Evolutionary conservation across 1,140 invertebrate genomes (phyloP), one percentile per base, ranked within the genome.

Genomic region (Watersipora subatra): DNA sequence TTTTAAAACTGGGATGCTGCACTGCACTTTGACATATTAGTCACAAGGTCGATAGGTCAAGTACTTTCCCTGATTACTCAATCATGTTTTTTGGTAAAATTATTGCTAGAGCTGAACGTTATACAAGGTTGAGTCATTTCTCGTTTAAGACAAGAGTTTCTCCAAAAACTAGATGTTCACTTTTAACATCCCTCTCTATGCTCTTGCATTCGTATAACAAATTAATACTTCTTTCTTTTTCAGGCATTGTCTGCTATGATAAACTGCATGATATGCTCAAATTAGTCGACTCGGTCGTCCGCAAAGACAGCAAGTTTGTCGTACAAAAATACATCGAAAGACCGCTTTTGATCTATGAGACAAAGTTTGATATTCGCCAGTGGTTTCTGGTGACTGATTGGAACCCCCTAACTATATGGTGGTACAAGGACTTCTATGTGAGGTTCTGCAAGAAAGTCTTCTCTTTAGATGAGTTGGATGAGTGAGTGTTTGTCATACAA

Each of bases 401-500:
- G 69, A 89, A 92, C 76, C 93, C 93, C 1, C 76, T 96, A 20
- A 92, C 90, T 1, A 86, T 96, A 25, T 97, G 92, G 91, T 88
- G 93, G 81, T 94, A 93, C 80, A 89, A 87, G 87, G 76, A 80
- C 68, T 78, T 90, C 75, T 97, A 96, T 77, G 79, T 96, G 63
- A 83, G 92, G 64, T 96, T 97, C 82, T 94, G 92, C 76, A 90
- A 91, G 0, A 90, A 93, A 80, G 86, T 89, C 74, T 97, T 92
- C 79, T 88, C 86, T 66, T 77, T 97, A 56, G 86, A 85, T n/a
- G 88, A 92, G 78, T 91, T 91, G 73, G 90, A 95, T 74, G 91
- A 93, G 80, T 92, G 66, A 67, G 69, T 68, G 26, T 15, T 20
- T n/a, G n/a, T n/a, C n/a, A n/a, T n/a, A n/a, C n/a, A n/a, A n/a